Percentiles rank a stretch among this genome's conserved stretches.
Evolutionary conservation across 2,113 vertebrate species (phyloP).

Genomic region (Anoura caudifer): DNA sequence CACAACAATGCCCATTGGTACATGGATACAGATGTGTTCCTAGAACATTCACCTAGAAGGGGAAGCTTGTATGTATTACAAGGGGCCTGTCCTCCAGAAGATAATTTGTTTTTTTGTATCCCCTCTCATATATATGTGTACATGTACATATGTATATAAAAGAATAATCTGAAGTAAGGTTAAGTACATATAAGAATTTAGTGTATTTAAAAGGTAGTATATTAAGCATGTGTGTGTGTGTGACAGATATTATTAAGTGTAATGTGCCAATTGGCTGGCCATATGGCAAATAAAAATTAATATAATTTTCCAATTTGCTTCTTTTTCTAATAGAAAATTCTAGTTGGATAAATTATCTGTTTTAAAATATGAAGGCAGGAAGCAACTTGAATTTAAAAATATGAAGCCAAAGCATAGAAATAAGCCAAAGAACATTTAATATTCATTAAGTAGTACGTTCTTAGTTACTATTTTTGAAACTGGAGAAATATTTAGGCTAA

Average conservation of each 20-base stretch:
- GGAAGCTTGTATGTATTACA: too few relatives aligned
- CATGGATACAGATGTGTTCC: too few relatives aligned
- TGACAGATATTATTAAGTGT: neutral
- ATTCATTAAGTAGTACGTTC: neutral
- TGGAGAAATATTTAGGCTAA: neutral
- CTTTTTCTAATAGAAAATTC: neutral
- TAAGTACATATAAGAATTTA: neutral
- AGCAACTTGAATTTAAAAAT: neutral
- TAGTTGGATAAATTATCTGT: neutral
- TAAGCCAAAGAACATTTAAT: neutral
- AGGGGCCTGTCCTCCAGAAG: too few relatives aligned
- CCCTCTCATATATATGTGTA: neutral
- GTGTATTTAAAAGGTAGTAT: neutral
- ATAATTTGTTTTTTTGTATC: too few relatives aligned
- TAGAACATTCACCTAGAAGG: too few relatives aligned
- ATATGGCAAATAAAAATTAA: neutral
- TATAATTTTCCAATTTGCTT: neutral
- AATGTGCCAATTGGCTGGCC: neutral
- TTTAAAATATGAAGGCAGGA: neutral
- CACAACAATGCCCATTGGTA: too few relatives aligned
- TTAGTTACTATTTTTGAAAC: neutral
- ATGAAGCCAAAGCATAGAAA: neutral
- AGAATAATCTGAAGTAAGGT: neutral
- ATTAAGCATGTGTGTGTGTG: neutral
- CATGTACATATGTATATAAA: neutral